Evolutionary conservation across 2,797 vertebrate species (phyloP), one percentile per base, ranked within the genome.

Genomic region (Otus scops): DNA sequence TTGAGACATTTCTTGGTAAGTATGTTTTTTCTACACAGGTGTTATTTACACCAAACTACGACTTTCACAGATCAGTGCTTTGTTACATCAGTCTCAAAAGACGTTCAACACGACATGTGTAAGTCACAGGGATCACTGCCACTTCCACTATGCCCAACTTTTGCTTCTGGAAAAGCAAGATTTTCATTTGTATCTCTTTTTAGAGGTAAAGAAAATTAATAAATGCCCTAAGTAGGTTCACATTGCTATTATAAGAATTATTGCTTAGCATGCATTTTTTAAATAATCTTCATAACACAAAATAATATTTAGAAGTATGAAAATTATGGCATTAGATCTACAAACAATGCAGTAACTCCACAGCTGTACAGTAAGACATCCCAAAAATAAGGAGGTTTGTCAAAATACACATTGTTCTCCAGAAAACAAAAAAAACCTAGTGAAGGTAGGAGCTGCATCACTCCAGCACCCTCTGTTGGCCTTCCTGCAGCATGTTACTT

Each of bases 391-490:
- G 12, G 15, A 56, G 7, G 7, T 76, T 82, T 84, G 45, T 77
- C 57, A 68, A 70, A 67, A 85, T 24, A n/a, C 7, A 51, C 32
- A 13, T 23, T 80, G 28, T 32, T 85, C 36, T 85, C 39, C 47
- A 64, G 43, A 56, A 91, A 73, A 14, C 32, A 34, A 67, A 20
- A 22, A 45, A 27, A 51, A 6, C 18, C 5, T 7, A 64, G 36
- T 8, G 43, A 73, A 56, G 20, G 9, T 14, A 65, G 48, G 76
- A 88, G 67, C 61, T 82, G 80, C 61, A 68, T 93, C 61, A 34
- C 95, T 97, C 65, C 79, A 90, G 96, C 93, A 82, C 97, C 97
- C 98, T 95, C 98, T 98, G 76, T 94, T 92, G 98, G 95, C 68
- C 47, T 24, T 12, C 38, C 28, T 36, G 50, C 80, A 89, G 80